Evolutionary conservation across 2,113 vertebrate genomes (phyloP), one percentile per base, ranked within the genome.

Genomic region (cattle (Bos taurus)): DNA sequence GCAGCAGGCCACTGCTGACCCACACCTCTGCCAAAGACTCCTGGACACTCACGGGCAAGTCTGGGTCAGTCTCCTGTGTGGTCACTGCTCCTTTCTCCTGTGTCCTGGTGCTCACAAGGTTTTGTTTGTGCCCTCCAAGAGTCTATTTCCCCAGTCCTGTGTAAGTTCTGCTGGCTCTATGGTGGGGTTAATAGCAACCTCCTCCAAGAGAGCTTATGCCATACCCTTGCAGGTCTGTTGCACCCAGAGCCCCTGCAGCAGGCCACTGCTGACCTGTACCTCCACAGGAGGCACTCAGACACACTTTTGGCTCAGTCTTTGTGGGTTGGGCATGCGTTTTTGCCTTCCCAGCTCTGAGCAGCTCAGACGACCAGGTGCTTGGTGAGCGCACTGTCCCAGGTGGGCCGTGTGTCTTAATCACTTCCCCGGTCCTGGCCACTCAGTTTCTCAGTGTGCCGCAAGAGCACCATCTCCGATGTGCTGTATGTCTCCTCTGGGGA

Each of bases 241-340:
- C 10, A 40, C 21, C 67, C 19, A 0, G 67, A 40, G 10, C 19
- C n/a, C 10, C 67, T 40, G 10, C 5, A 23, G n/a, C 19, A 3
- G n/a, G 1, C n/a, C n/a, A 74, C n/a, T 6, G 67, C 67, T 74
- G 67, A 74, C n/a, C n/a, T 0, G 0, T 71, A 13, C 67, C 67
- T 12, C n/a, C 10, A 71, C 19, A 23, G n/a, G n/a, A 74, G n/a
- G 67, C 67, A 40, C 64, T 67, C 64, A 67, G 33, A n/a, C 67
- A 67, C 16, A 23, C n/a, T 40, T 40, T 19, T 40, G 67, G 67
- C 67, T 74, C 67, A 74, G n/a, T 40, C 67, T 74, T 19, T 40
- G 67, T 6, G n/a, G 19, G 10, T 12, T 71, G 19, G 10, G 67
- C 0, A 0, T 71, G n/a, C 19, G 0, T 71, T 71, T 71, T 40